Conservation (phyloP, 2,797 vertebrate genomes). For the Onychomys arenicola region DNA sequence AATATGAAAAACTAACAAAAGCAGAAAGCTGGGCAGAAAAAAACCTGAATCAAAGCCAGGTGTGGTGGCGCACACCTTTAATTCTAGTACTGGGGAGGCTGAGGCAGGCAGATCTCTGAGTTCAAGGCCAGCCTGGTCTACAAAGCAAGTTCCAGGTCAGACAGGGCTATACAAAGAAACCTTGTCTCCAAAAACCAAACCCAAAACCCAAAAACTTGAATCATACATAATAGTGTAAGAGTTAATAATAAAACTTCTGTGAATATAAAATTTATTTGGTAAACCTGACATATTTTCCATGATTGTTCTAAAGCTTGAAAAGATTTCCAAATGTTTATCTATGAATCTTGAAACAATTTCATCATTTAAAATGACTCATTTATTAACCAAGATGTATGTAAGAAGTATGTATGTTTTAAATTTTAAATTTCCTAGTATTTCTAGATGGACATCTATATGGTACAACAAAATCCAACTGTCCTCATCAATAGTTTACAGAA, state of each 20-base stretch:
- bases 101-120: background rate
- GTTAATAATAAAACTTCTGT: slow-evolving; percentile 59
- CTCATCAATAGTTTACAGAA: slow-evolving; percentile 50
- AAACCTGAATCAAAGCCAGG: background rate
- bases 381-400: background rate
- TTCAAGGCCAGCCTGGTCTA: background rate
- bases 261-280: slow-evolving; percentile 66
- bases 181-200: background rate
- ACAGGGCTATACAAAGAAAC: background rate
- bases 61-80: background rate
- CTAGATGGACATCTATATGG: slow-evolving; percentile 13
- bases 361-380: slow-evolving; percentile 40
- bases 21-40: background rate
- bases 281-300: background rate
- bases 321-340: slow-evolving; percentile 37
- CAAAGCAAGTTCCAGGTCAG: background rate
- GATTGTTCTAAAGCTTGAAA: slow-evolving; percentile 34
- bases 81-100: background rate
- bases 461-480: slow-evolving; percentile 53
- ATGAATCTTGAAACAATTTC: slow-evolving; percentile 61
- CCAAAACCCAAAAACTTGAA: background rate
- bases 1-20: slow-evolving; percentile 54
- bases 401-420: slow-evolving; percentile 42
- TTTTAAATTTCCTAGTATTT: slow-evolving; percentile 51
- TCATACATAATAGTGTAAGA: background rate